phyloP scores from a whole-genome alignment of 30 jellyfish, hydroid and myxozoan genomes.

The Sanderia malayensis region DNA sequence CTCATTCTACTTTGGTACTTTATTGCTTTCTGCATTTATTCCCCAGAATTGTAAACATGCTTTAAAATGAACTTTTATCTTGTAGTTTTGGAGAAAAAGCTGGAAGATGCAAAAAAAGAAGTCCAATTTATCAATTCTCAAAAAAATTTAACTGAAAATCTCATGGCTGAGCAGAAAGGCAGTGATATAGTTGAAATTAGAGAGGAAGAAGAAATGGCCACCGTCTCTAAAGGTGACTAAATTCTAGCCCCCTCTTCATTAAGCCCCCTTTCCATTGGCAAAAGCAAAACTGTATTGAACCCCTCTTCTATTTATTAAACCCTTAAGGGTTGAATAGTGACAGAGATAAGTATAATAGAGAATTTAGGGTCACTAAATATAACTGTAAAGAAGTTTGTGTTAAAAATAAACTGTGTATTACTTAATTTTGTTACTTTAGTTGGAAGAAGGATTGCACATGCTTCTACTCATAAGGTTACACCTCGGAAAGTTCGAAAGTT shows the following conservation, averaged over 20 bases:
- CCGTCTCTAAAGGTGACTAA: background rate
- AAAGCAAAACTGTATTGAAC: too few relatives aligned
- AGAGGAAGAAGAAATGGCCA: background rate
- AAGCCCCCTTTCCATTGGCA: too few relatives aligned
- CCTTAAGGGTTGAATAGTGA: too few relatives aligned
- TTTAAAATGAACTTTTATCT: too few relatives aligned
- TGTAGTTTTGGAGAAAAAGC: slow-evolving; percentile 34
- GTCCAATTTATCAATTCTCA: slow-evolving; percentile 26
- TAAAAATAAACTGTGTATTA: too few relatives aligned
- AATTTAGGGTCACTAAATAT: too few relatives aligned
- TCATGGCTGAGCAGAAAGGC: slow-evolving; percentile 27
- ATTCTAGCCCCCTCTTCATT: too few relatives aligned
- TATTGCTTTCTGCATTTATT: background rate
- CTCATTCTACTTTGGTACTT: background rate
- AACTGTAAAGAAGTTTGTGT: too few relatives aligned
- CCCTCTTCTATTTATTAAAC: too few relatives aligned
- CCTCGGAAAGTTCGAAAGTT: slow-evolving; percentile 14
- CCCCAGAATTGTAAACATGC: too few relatives aligned
- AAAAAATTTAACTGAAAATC: slow-evolving; percentile 8
- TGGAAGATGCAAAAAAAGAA: slow-evolving; percentile 32
- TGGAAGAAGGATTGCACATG: slow-evolving; percentile 38
- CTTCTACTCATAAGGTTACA: slow-evolving; percentile 24
- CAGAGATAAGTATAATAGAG: too few relatives aligned
- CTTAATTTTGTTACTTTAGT: too few relatives aligned
- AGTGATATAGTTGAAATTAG: background rate